Conservation (phyloP, 2,797 vertebrate genomes). For the Glyptemys insculpta region DNA sequence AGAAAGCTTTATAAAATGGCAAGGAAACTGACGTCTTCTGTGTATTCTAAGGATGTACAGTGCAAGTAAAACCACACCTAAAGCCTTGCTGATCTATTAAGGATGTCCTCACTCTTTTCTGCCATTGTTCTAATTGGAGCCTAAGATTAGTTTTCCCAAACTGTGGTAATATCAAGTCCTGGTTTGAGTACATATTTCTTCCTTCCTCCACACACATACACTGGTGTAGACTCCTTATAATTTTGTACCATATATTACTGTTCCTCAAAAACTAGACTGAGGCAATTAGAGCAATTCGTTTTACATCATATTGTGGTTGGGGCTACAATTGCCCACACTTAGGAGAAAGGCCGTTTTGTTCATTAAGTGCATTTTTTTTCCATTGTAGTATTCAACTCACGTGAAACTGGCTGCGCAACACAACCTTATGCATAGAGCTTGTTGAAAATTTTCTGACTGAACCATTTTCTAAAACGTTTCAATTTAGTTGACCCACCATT, state of each 20-base stretch:
- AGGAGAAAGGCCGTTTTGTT: conserved; percentile 34
- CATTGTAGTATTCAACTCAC: conserved; percentile 37
- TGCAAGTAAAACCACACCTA: conserved; percentile 31
- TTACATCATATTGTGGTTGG: conserved; percentile 23
- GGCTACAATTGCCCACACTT: neutral
- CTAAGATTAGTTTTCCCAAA: conserved; percentile 39
- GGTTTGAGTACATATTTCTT: neutral
- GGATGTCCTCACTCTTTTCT: conserved; percentile 26
- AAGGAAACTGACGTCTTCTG: conserved; percentile 61
- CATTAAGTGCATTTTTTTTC: conserved; percentile 33
- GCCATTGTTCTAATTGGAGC: conserved; percentile 23
- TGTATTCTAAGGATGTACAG: conserved; percentile 61
- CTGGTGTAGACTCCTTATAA: conserved; percentile 40
- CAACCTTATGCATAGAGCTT: conserved; percentile 20
- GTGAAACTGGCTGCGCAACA: conserved; percentile 39
- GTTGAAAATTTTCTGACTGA: neutral
- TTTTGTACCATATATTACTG: conserved; percentile 23
- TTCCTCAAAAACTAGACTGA: conserved; percentile 20
- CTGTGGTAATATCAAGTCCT: conserved; percentile 44
- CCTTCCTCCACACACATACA: conserved; percentile 47
- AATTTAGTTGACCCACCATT: neutral
- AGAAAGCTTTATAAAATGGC: conserved; percentile 52
- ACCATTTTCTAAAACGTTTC: neutral
- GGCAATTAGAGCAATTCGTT: conserved; percentile 58
- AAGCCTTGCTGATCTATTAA: conserved; percentile 47